Evolutionary conservation across 1,140 invertebrate genomes (phyloP), one percentile per base, ranked within the genome.

Genomic region (Ceratosolen solmsi): DNA sequence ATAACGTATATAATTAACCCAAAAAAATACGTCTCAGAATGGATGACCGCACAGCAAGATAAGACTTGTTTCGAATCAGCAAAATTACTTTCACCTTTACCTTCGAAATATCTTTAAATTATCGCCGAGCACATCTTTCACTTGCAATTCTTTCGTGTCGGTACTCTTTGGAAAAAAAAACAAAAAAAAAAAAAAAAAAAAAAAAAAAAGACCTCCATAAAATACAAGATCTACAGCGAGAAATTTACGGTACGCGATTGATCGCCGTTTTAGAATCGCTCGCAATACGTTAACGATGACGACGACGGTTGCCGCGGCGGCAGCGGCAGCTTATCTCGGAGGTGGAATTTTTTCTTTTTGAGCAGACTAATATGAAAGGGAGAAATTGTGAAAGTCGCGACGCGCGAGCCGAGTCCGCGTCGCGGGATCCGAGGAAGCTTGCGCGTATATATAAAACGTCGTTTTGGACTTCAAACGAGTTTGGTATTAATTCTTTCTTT

Each of bases 381-480:
- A 77, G 80, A 82, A 82, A 82, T 77, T 82, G 80, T 82, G 80
- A 82, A 82, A 82, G 80, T 77, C 51, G 49, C 73, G 15, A 27
- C 33, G 63, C 3, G 49, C 49, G 30, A 54, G 8, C 11, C 41
- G n/a, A n/a, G 20, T 36, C 30, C 25, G 9, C 41, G 38, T 30
- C n/a, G 30, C 22, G 36, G 20, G 20, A 38, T 8, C 22, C 22
- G 25, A 22, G 51, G 36, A 71, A 54, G 60, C 56, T 46, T 80
- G 25, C 78, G 54, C 36, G 51, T 46, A 36, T 25, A 38, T 27
- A 36, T 25, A 46, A 74, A 58, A 54, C 72, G 72, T 22, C 46
- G 17, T 30, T 56, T 72, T 51, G 70, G 38, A 27, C 63, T 5
- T 20, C 60, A 76, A 81, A 75, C 79, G 60, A 75, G 72, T 81